Evolutionary conservation across 2,113 vertebrate genomes (phyloP).

Genomic region (Patagioenas fasciata): DNA sequence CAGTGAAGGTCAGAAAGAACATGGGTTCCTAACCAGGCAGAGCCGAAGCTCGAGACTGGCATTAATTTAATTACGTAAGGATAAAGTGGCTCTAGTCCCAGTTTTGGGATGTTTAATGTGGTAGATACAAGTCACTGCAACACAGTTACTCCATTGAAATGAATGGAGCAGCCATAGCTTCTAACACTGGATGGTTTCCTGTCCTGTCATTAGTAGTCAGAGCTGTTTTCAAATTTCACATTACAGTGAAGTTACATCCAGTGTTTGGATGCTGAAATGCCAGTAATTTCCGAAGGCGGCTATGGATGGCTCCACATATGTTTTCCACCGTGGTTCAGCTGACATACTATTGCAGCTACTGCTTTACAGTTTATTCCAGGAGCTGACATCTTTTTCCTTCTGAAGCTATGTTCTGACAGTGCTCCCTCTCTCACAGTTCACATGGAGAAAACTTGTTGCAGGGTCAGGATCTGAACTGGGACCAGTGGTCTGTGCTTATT

Average conservation of each 20-base stretch:
- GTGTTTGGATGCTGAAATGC: neutral
- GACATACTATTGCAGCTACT: neutral
- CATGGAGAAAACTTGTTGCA: neutral
- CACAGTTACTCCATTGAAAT: neutral
- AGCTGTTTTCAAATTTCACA: neutral
- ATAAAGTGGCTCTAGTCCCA: neutral
- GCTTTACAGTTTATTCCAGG: neutral
- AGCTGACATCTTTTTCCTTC: neutral
- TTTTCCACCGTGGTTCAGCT: neutral
- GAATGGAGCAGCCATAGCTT: neutral
- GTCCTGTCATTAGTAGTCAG: neutral
- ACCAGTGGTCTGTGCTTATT: slow-evolving; percentile 52
- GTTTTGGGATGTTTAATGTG: neutral
- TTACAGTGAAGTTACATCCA: neutral
- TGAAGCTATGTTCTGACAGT: neutral
- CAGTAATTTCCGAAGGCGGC: neutral
- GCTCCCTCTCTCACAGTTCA: neutral
- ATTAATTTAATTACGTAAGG: neutral
- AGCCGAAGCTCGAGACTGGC: neutral
- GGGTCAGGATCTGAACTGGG: neutral
- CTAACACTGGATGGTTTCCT: neutral
- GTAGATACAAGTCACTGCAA: neutral
- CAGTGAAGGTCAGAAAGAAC: neutral
- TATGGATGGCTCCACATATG: neutral
- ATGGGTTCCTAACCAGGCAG: neutral